Evolutionary conservation across 2,113 vertebrate species (phyloP).

Genomic region (Beaufortia kweichowensis): DNA sequence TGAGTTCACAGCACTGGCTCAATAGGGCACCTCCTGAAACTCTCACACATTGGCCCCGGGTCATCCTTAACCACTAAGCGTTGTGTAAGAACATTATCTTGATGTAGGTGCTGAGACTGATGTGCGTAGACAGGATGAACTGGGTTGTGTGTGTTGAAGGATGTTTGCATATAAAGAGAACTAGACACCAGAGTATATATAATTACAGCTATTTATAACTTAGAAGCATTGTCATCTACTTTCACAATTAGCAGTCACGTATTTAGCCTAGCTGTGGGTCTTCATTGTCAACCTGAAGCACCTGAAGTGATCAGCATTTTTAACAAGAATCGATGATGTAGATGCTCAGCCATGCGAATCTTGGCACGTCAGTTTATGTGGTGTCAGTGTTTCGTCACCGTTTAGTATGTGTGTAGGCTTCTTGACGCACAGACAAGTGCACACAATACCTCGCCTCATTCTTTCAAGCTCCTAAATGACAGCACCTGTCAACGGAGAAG

Average conservation of each 20-base stretch:
- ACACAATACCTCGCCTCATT: conserved; percentile 48
- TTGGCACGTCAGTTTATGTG: neutral
- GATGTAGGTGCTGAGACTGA: no score
- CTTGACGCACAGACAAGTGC: conserved; percentile 39
- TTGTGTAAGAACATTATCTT: no score
- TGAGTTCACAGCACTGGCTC: no score
- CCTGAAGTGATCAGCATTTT: neutral
- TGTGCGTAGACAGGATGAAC: no score
- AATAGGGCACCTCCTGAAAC: no score
- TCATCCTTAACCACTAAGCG: no score
- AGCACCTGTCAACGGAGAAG: conserved; percentile 50
- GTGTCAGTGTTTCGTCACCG: conserved; percentile 38
- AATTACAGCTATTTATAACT: conserved; percentile 17
- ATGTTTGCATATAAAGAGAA: neutral
- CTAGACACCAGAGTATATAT: conserved; percentile 10
- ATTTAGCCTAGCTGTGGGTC: neutral
- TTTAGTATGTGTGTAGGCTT: conserved; percentile 28
- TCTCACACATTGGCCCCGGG: no score
- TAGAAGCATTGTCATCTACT: conserved; percentile 10
- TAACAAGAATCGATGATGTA: neutral
- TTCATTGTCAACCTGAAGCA: neutral
- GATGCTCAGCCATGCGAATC: conserved; percentile 1
- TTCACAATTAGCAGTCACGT: neutral
- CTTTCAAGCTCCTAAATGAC: conserved; percentile 44
- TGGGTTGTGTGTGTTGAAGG: no score